Evolutionary conservation across 2,888 invertebrate species (phyloP), one percentile per base, ranked within the genome.

Genomic region (Oxycera nigricornis): DNA sequence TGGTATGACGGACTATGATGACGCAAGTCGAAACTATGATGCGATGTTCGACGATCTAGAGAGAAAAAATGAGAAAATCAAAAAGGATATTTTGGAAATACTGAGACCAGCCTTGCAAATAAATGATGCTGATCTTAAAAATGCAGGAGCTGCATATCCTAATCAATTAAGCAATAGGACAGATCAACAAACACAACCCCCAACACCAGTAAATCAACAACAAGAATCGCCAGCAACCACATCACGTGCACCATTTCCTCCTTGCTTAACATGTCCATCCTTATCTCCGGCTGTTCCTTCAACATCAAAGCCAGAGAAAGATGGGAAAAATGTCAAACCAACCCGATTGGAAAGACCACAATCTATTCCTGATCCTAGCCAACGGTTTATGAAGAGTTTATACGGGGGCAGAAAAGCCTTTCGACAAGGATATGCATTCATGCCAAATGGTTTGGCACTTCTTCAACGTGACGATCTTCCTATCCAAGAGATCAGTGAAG

Each of bases 31-130:
- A 11, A 22, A 55, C 24, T 70, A 55, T 28, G 70, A 70, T 14
- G 31, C n/a, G 24, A 70, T 70, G 31, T 70, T 70, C 14, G 52
- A 70, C 1, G 31, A 70, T 22, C 55, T 70, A 2, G 70, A 70
- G 14, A 14, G 39, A 14, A 52, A 70, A 31, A 70, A 70, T 52
- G 70, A 70, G n/a, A 52, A 70, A 31, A 70, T 70, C 55, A 52
- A 52, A 55, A 52, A 70, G 22, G 70, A 70, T 52, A 70, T 70
- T 22, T 26, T 70, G 11, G 70, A 70, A 30, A 52, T 70, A 20
- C 24, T 70, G 14, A 52, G 39, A 55, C 70, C 70, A 7, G 11
- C 70, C 6, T 24, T 70, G 17, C 50, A 68, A n/a, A 24, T 68
- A 7, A 17, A 6, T 70, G 52, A 30, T 28, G 2, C 24, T 7